These are phyloP conservation scores for Parnassius apollo DNA, from an alignment of 2,888 invertebrate genomes.

Conservation along the genomic window DNA sequence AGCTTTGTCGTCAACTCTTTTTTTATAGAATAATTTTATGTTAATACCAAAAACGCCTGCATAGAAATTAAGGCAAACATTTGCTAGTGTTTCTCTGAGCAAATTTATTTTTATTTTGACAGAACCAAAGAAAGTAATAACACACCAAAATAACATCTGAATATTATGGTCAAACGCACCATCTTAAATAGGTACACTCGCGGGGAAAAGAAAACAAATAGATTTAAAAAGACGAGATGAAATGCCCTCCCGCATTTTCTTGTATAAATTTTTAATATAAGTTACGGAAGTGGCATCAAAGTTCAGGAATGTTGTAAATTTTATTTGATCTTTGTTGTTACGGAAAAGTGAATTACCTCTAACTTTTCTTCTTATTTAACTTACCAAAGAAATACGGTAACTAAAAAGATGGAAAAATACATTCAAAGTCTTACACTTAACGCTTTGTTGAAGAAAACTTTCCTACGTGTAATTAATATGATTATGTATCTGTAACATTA, in stretches of 20 bases:
- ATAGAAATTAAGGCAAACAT: not conserved
- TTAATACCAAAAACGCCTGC: not conserved
- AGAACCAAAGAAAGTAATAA: too few relatives aligned
- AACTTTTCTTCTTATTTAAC: conserved; percentile 41
- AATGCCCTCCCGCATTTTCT: conserved; percentile 42
- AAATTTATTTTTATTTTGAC: too few relatives aligned
- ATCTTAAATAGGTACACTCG: conserved; percentile 1
- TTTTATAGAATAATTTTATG: too few relatives aligned
- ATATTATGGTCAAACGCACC: conserved; percentile 1
- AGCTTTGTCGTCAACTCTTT: too few relatives aligned
- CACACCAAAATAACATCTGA: not conserved
- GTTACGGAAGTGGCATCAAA: conserved; percentile 46
- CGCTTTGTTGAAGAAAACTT: conserved; percentile 5
- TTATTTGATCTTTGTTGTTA: conserved; percentile 46
- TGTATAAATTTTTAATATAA: conserved; percentile 54
- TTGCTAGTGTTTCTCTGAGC: not conserved
- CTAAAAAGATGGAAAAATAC: conserved; percentile 30
- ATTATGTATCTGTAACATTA: too few relatives aligned
- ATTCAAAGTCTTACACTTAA: conserved; percentile 12
- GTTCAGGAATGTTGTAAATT: conserved; percentile 47
- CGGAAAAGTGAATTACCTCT: conserved; percentile 42
- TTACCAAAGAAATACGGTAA: conserved; percentile 34
- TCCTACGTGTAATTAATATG: conserved; percentile 3
- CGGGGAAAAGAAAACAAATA: conserved; percentile 23
- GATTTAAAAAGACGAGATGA: conserved; percentile 39